phyloP scores from a whole-genome alignment of 2,888 invertebrate species.

The Hirudinaria manillensis region DNA sequence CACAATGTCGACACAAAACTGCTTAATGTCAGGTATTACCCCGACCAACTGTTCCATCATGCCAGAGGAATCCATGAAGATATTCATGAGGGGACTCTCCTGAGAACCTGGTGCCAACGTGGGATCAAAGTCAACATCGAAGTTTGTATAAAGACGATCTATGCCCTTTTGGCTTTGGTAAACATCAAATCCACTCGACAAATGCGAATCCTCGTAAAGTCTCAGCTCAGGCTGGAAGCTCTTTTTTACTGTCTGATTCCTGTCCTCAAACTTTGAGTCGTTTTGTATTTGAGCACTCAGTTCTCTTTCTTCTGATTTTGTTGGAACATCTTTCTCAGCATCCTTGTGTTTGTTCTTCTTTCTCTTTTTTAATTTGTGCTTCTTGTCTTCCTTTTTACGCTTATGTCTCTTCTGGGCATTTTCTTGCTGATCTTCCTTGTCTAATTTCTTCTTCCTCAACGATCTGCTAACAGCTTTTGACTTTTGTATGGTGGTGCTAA shows the following conservation, averaged over 20 bases:
- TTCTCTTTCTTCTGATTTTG: conserved; percentile 13
- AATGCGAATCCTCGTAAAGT: conserved; percentile 15
- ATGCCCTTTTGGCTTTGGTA: conserved; percentile 19
- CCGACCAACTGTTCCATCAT: not conserved
- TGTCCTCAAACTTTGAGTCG: not conserved
- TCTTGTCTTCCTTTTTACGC: conserved; percentile 24
- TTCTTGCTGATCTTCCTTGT: conserved; percentile 8
- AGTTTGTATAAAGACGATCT: conserved; percentile 9
- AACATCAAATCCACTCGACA: conserved; percentile 22
- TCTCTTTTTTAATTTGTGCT: conserved; percentile 23
- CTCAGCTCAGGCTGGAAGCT: not conserved
- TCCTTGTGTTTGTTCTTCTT: conserved; percentile 25
- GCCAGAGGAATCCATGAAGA: conserved; percentile 19
- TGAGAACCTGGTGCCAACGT: not conserved
- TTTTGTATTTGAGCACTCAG: not conserved
- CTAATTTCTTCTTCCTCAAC: conserved; percentile 13
- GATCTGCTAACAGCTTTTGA: conserved; percentile 10
- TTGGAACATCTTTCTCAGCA: not conserved
- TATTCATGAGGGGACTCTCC: conserved; percentile 20
- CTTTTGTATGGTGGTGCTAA: not conserved
- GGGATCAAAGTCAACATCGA: conserved; percentile 24
- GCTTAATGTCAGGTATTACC: conserved; percentile 14
- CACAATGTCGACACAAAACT: conserved; percentile 16
- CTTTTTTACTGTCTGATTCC: not conserved
- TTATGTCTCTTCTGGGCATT: conserved; percentile 19